A percentile compares a stretch with the other conserved stretches of the same genome.
Conservation (phyloP, 2,888 invertebrate genomes). For the Ceriagrion tenellum region DNA sequence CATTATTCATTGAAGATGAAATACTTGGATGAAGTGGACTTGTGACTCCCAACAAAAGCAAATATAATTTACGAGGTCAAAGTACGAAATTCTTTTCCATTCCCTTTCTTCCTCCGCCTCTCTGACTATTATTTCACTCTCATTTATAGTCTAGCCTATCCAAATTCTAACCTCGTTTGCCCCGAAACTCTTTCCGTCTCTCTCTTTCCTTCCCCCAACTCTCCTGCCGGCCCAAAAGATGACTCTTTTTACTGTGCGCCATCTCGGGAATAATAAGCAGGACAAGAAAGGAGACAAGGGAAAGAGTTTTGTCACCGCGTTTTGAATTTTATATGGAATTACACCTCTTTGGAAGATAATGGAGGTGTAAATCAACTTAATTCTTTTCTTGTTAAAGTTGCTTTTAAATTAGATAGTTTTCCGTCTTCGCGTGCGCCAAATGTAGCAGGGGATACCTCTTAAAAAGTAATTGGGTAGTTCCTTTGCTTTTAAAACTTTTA, state of each 20-base stretch:
- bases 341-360: slow-evolving; percentile 39
- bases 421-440: background rate
- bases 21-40: too few relatives aligned
- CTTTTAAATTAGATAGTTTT: background rate
- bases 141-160: background rate
- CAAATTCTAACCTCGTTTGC: background rate
- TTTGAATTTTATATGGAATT: slow-evolving; percentile 51
- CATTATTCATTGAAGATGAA: too few relatives aligned
- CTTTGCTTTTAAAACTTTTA: background rate
- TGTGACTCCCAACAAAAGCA: too few relatives aligned
- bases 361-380: slow-evolving; percentile 43
- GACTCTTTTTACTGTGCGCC: background rate
- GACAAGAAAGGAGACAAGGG: background rate
- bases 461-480: background rate
- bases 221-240: background rate
- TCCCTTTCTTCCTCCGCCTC: background rate
- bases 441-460: background rate
- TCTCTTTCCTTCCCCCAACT: background rate
- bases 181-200: background rate
- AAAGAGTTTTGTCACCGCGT: slow-evolving; percentile 3
- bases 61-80: too few relatives aligned
- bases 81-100: background rate
- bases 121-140: background rate
- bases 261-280: slow-evolving; percentile 35
- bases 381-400: background rate